Conservation (phyloP, 2,797 vertebrate genomes). For the Eutrigla gurnardus region DNA sequence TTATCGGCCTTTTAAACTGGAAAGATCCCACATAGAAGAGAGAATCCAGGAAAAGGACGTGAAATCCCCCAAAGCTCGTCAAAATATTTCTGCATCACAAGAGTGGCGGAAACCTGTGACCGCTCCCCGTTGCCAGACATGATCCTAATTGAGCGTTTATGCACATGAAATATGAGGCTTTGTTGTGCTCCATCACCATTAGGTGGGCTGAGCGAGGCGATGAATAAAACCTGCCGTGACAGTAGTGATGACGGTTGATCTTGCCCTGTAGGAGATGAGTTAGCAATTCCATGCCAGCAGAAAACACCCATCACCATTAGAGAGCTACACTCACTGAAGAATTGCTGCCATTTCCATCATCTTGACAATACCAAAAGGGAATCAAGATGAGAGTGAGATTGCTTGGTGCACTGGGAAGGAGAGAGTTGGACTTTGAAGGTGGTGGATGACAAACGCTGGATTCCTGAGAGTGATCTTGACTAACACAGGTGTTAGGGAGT, state of each 20-base stretch:
- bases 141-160: constrained; percentile 68
- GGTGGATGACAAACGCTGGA: constrained; percentile 10
- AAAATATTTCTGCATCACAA: constrained; percentile 23
- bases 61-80: constrained; percentile 13
- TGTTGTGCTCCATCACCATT: constrained; percentile 65
- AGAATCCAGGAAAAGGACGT: constrained; percentile 3
- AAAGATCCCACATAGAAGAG: not conserved
- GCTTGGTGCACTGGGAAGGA: constrained; percentile 34
- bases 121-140: constrained; percentile 51
- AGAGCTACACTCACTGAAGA: constrained; percentile 67
- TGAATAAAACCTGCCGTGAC: constrained; percentile 75
- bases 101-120: constrained; percentile 24
- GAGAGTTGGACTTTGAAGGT: constrained; percentile 32
- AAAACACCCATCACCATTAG: constrained; percentile 79
- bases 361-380: constrained; percentile 70
- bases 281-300: constrained; percentile 73
- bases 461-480: constrained; percentile 12
- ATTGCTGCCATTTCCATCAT: constrained; percentile 72
- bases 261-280: constrained; percentile 73
- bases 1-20: constrained; percentile 4
- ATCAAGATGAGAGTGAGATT: constrained; percentile 61
- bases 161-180: constrained; percentile 63
- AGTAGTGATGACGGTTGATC: constrained; percentile 77
- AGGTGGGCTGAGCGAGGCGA: constrained; percentile 59
- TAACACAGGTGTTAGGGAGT: constrained; percentile 1